Conservation (phyloP, 1,140 invertebrate species). For the Drosophila asahinai region DNA sequence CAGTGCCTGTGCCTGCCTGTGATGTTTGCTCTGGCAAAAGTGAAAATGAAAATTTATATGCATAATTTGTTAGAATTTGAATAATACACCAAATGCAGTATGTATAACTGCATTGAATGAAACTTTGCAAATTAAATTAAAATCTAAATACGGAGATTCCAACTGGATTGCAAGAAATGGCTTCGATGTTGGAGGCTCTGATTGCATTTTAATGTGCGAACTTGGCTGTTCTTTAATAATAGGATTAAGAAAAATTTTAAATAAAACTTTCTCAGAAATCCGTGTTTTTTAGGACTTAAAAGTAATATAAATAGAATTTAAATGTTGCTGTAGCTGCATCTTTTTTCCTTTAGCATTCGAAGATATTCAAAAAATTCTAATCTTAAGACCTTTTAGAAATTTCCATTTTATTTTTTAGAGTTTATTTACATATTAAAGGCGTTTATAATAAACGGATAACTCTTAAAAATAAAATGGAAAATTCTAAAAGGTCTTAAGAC, state of each 20-base stretch:
- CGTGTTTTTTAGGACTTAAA: neutral
- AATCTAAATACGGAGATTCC: neutral
- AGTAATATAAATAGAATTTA: neutral
- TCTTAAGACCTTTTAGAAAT: neutral
- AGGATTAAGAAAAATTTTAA: too few species aligned
- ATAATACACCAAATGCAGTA: constrained; percentile 41
- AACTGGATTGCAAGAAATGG: neutral
- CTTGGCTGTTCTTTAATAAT: too few species aligned
- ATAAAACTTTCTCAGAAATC: too few species aligned
- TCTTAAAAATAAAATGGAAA: too few species aligned
- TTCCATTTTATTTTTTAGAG: neutral
- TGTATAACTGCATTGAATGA: constrained; percentile 30
- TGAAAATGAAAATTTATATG: constrained; percentile 55
- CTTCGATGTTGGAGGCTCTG: neutral
- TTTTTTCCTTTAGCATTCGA: neutral
- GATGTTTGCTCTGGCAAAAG: constrained; percentile 40
- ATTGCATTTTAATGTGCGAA: neutral
- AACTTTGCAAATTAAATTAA: constrained; percentile 49
- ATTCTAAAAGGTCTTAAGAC: too few species aligned
- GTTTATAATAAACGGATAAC: too few species aligned
- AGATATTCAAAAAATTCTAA: too few species aligned
- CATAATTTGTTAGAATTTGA: constrained; percentile 49
- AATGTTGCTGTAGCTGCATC: neutral
- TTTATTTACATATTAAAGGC: too few species aligned
- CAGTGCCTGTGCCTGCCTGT: constrained; percentile 7